phyloP scores from a whole-genome alignment of 2,113 vertebrate species.

The Sapayoa aenigma region DNA sequence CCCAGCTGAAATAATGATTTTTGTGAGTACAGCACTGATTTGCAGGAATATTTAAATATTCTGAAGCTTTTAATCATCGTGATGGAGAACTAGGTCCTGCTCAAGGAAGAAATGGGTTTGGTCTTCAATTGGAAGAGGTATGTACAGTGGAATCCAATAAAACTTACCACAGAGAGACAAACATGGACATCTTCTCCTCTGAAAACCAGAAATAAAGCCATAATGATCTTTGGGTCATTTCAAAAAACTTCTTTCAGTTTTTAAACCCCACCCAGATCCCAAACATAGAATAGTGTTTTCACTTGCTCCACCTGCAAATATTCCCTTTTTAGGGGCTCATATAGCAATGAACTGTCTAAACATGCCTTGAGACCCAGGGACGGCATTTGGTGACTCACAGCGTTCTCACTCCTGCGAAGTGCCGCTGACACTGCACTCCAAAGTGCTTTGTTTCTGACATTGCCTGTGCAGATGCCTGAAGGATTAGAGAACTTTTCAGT shows the following conservation, averaged over 20 bases:
- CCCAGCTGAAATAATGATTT: background rate
- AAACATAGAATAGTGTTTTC: background rate
- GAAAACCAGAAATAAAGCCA: background rate
- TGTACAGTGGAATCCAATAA: background rate
- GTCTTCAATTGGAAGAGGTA: background rate
- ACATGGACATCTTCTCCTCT: background rate
- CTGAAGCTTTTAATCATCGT: background rate
- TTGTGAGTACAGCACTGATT: background rate
- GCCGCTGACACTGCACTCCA: background rate
- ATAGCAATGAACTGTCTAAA: background rate
- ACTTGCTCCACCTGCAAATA: background rate
- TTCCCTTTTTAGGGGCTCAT: background rate
- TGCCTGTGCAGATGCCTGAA: background rate
- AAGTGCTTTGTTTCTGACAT: background rate
- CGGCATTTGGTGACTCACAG: accelerated
- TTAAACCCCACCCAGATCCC: background rate
- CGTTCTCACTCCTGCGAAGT: background rate
- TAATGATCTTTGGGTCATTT: background rate
- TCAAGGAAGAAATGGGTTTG: background rate
- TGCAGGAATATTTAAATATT: background rate
- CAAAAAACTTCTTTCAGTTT: background rate
- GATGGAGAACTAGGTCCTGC: background rate
- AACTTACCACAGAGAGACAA: background rate
- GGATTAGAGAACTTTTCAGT: background rate
- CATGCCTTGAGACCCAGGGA: background rate